Evolutionary conservation across 1,140 invertebrate genomes (phyloP), one percentile per base, ranked within the genome.

Genomic region (Dysdera silvatica): DNA sequence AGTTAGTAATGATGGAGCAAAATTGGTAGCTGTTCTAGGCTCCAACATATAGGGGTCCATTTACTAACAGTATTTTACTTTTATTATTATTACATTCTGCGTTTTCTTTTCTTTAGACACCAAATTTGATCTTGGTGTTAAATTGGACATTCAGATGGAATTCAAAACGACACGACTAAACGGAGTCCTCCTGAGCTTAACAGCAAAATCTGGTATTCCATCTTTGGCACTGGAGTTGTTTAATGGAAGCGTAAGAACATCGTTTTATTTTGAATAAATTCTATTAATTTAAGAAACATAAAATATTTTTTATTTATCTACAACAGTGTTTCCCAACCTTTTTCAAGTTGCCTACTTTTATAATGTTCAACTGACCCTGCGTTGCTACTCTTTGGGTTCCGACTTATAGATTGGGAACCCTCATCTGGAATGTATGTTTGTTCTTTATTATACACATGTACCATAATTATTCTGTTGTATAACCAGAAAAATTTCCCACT

Each of bases 131-230:
- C 77, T 91, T 10, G 84, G 83, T 28, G 79, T 79, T 40, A 75
- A 82, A 24, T 75, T 88, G 37, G 86, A 90, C 67, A 73, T 95
- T 28, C 81, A 84, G 69, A 76, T 94, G 35, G 86, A 93, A 73
- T 94, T 95, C 73, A 80, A 88, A 65, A 93, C 89, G 7, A 85
- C 85, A 2, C 86, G 90, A 73, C 77, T 85, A 51, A 85, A 85
- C 53, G 91, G 91, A 4, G 80, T 94, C 7, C 75, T 96, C 14
- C 71, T 95, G 3, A 87, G 84, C 18, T 82, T 88, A 5, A 83
- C 83, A 37, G 83, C 84, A 58, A 78, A 80, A 0, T 71, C 70
- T 18, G 82, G 81, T 16, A 81, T 80, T 41, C 85, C 86, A 12
- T 83, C 86, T 0, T 72, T 92, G 2, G 87, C 87, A 0, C 70